Evolutionary conservation across 2,888 invertebrate genomes (phyloP), one percentile per base, ranked within the genome.

Genomic region (Melieria picta): DNA sequence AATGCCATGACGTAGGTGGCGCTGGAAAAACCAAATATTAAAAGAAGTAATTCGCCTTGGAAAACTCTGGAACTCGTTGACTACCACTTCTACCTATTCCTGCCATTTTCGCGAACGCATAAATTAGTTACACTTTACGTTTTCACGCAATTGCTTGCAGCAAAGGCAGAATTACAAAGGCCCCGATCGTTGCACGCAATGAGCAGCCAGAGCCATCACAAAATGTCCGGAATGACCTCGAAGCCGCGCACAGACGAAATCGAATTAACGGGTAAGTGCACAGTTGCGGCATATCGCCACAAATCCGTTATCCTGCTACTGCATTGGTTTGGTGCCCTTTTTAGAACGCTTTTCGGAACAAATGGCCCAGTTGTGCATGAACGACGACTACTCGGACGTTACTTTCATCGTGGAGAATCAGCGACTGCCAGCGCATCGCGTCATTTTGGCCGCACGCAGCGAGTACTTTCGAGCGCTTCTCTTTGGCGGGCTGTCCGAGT

Each of bases 381-480:
- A 93, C 71, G 92, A 93, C 65, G 95, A 96, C 83, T 98, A 96
- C 87, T 93, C 95, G 7, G 99, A 99, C 88, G 93, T 99, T 69
- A 92, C 92, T 0, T 89, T 98, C 69, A 88, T 96, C 52, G 95
- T 99, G 64, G 96, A 96, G 83, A 93, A 93, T 65, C 82, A 85
- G 73, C 82, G 75, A 11, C 69, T 87, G 65, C 86, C 86, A n/a
- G 87, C 86, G 43, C 87, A 87, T 76, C 84, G 87, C 0, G 91
- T 98, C 5, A 95, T 99, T 57, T 89, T 99, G 69, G 99, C 99
- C 0, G 95, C 97, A 46, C 90, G 99, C 80, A 97, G 98, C 83
- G 95, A 98, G 81, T 99, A 98, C 88, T 99, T 99, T 87, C 90
- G 97, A 85, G 98, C 93, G 9, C 87, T 93, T 52, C 88, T 94